Base-by-base conservation (phyloP, 1,140 invertebrate genomes). In the Rhagoletis zephyria region DNA sequence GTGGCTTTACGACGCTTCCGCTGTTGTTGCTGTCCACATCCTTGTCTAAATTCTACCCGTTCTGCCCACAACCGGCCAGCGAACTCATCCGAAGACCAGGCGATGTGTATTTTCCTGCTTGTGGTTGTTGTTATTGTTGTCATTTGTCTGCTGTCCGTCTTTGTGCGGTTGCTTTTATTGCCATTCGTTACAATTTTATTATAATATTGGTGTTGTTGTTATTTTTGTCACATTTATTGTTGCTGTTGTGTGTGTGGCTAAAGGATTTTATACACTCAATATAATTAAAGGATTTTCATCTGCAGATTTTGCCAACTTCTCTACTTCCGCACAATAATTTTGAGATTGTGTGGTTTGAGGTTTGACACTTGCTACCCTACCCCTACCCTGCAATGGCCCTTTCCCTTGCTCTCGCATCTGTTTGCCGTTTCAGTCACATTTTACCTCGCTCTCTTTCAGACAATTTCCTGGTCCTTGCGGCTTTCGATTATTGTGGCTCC, bases 201-300 rank as follows among this genome's bases (percentile, higher is more conserved):
- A 12, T 45, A 2, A 3, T 56, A 56, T 56, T 74, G 30, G 30
- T 30, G 67, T 59, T 81, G 48, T 81, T 81, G 45, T n/a, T 81
- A 59, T 16, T 48, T 59, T 56, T 81, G 74, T 81, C 16, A 56
- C 74, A 81, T 81, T 81, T 10, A 12, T 19, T 56, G 74, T 59
- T 81, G 48, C n/a, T 61, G 3, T 40, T 19, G 1, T 12, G 42
- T 85, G 87, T 70, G 81, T 61, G 87, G 87, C 81, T 87, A 87
- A 87, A 87, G 87, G 63, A 87, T 87, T 87, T 87, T 85, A 88
- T 63, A 88, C 87, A 88, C 87, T 88, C 87, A 88, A 88, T 88
- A 88, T 88, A 88, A 88, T 88, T 88, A 88, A 88, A 67, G 87
- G 85, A 65, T 88, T 88, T 85, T 63, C 30, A 63, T 63, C 74